Percentiles rank a stretch among this genome's conserved stretches.
These are phyloP conservation scores for Ectobius pallidus DNA, from an alignment of 2,888 invertebrate genomes.

Conservation along the genomic window DNA sequence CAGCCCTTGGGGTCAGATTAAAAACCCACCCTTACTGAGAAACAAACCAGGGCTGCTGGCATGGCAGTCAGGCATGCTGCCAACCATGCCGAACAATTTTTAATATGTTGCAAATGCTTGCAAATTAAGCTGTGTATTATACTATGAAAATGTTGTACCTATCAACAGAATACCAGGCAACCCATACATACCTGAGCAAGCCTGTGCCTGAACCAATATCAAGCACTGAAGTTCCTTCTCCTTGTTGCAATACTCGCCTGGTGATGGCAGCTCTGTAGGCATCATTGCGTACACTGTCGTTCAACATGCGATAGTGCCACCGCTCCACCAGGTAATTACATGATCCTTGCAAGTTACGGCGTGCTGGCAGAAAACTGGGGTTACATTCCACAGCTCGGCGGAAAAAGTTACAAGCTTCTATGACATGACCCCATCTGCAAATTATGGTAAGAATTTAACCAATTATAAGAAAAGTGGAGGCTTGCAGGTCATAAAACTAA, in stretches of 20 bases:
- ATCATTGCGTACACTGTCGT: constrained; percentile 71
- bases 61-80: too few relatives aligned
- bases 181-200: constrained; percentile 60
- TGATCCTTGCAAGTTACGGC: constrained; percentile 71
- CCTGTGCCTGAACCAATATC: constrained; percentile 83
- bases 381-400: constrained; percentile 60
- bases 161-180: neutral
- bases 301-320: constrained; percentile 86
- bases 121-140: too few relatives aligned
- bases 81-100: too few relatives aligned
- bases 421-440: constrained; percentile 61
- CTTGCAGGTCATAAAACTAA: too few relatives aligned
- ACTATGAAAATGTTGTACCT: too few relatives aligned
- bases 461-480: too few relatives aligned
- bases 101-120: too few relatives aligned
- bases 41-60: too few relatives aligned
- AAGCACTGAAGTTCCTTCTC: constrained; percentile 61
- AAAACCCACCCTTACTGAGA: too few relatives aligned
- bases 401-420: constrained; percentile 64
- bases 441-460: constrained; percentile 32
- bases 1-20: too few relatives aligned
- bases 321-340: constrained; percentile 72
- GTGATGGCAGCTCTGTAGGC: constrained; percentile 69
- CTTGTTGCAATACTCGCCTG: constrained; percentile 56
- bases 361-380: constrained; percentile 62